Conservation (phyloP, 2,888 invertebrate species). For the Dromius quadrimaculatus region DNA sequence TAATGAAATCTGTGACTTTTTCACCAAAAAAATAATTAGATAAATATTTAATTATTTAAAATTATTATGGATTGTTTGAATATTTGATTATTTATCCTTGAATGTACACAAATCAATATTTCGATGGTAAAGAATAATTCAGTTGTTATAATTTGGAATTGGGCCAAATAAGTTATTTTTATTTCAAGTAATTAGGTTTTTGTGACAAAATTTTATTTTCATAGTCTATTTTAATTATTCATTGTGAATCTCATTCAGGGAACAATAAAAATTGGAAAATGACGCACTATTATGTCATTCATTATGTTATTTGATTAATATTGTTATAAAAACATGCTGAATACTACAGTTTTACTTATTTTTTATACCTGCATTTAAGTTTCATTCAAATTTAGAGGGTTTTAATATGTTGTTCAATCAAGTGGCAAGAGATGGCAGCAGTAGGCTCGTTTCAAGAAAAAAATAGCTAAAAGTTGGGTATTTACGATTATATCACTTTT, state of each 20-base stretch:
- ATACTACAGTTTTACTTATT: neutral
- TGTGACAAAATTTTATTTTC: too few species aligned
- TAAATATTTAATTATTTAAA: neutral
- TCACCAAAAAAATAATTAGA: neutral
- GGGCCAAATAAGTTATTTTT: neutral
- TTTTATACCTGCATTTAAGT: too few species aligned
- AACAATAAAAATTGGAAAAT: neutral
- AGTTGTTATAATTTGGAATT: neutral
- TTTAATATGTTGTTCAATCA: too few species aligned
- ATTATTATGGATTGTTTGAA: neutral
- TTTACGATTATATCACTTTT: too few species aligned
- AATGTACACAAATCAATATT: constrained; percentile 5
- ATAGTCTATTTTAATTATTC: too few species aligned
- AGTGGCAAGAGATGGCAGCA: too few species aligned
- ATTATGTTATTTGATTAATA: neutral
- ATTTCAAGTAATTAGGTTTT: too few species aligned
- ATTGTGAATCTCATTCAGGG: neutral
- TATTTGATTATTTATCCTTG: neutral
- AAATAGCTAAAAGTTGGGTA: too few species aligned
- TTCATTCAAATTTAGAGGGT: too few species aligned
- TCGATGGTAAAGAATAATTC: neutral
- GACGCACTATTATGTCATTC: neutral
- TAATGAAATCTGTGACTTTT: too few species aligned
- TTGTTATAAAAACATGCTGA: neutral
- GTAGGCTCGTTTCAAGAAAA: too few species aligned